Percentiles rank a stretch among this genome's conserved stretches.
These are phyloP conservation scores for Henricia sp. DNA, from an alignment of 53 echinoderm and acorn worm species.

Conservation along the genomic window DNA sequence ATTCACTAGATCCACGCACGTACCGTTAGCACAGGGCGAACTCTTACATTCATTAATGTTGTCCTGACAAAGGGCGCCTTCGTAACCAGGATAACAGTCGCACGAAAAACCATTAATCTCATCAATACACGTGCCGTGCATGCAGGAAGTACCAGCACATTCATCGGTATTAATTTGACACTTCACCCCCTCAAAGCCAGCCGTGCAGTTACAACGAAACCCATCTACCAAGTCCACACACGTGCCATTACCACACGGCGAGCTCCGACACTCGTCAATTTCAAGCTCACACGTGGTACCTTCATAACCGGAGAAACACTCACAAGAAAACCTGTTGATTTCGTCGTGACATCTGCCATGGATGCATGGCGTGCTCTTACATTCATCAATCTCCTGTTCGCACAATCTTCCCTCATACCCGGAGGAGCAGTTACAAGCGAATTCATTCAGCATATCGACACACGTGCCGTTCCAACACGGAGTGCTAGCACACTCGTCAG, in stretches of 20 bases:
- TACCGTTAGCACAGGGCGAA: not conserved
- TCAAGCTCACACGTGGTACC: constrained; percentile 16
- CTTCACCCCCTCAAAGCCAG: constrained; percentile 12
- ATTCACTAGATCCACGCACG: constrained; percentile 1
- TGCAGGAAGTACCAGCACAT: constrained; percentile 18
- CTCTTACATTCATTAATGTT: not conserved
- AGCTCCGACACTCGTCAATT: constrained; percentile 19
- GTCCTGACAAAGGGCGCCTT: not conserved
- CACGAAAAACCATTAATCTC: not conserved
- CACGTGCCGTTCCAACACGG: not conserved
- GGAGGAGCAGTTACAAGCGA: not conserved
- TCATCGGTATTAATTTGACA: constrained; percentile 50
- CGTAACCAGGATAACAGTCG: not conserved
- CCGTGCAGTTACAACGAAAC: not conserved
- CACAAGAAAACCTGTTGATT: constrained; percentile 13
- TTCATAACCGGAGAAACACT: not conserved
- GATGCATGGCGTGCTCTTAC: too few species aligned
- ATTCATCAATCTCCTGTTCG: too few species aligned
- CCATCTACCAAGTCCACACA: not conserved
- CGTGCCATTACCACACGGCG: constrained; percentile 31
- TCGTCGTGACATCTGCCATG: constrained; percentile 30
- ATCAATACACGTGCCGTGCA: not conserved
- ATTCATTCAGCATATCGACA: not conserved
- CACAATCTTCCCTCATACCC: too few species aligned
- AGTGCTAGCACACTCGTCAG: not conserved